Evolutionary conservation across 2,888 invertebrate species (phyloP).

Genomic region (Anodontia alba): DNA sequence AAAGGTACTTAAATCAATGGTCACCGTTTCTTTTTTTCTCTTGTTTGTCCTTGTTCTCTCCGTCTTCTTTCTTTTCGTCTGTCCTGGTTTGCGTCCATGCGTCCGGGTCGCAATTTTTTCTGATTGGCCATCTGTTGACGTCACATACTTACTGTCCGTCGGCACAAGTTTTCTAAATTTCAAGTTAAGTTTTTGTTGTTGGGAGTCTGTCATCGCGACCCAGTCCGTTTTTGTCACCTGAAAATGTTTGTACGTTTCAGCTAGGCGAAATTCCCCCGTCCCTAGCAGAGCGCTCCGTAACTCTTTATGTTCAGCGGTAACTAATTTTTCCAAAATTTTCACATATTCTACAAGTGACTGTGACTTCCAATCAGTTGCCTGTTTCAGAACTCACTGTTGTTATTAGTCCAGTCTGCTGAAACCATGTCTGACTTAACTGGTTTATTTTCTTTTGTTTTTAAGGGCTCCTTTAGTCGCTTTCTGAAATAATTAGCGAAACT

Average conservation of each 20-base stretch:
- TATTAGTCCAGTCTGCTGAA: background rate
- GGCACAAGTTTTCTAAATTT: background rate
- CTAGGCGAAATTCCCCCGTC: background rate
- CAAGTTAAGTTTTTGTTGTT: background rate
- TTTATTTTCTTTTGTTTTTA: background rate
- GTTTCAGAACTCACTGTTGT: slow-evolving; percentile 7
- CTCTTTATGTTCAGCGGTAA: slow-evolving; percentile 14
- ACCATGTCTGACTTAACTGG: background rate
- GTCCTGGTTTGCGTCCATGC: too few species aligned
- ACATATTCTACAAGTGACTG: slow-evolving; percentile 15
- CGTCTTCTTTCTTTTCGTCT: too few species aligned
- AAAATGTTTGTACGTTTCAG: background rate
- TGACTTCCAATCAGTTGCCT: background rate
- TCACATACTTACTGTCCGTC: background rate
- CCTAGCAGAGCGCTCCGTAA: slow-evolving; percentile 26
- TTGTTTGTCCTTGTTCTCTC: too few species aligned
- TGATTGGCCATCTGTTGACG: background rate
- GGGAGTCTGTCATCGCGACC: slow-evolving; percentile 14
- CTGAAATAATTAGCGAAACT: background rate
- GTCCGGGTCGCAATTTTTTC: background rate
- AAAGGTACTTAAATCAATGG: too few species aligned
- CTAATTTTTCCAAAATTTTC: background rate
- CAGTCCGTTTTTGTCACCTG: slow-evolving; percentile 12
- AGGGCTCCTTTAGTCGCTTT: background rate
- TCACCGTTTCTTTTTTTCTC: too few species aligned